phyloP scores from a whole-genome alignment of 2,888 invertebrate genomes.

The Stictocephala bisonia region DNA sequence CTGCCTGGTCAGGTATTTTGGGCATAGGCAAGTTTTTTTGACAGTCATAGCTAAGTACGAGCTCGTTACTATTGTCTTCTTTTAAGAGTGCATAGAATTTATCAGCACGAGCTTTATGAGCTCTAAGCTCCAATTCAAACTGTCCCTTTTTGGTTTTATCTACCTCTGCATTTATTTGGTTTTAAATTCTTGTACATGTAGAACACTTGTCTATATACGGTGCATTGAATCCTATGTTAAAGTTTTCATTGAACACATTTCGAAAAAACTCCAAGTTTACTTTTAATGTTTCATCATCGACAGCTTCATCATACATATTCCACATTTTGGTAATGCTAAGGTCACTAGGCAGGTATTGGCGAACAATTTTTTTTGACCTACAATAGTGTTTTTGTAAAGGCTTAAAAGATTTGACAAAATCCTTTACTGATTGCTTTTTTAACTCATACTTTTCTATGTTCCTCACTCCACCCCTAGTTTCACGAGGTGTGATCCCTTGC shows the following conservation, averaged over 20 bases:
- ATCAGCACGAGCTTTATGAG: conserved; percentile 12
- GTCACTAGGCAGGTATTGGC: conserved; percentile 15
- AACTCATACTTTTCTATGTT: not conserved
- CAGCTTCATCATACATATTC: conserved; percentile 10
- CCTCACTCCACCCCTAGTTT: conserved; percentile 13
- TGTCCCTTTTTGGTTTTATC: not conserved
- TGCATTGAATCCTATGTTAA: conserved; percentile 23
- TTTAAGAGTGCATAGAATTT: not conserved
- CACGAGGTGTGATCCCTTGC: not conserved
- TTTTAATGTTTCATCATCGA: not conserved
- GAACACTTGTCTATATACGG: conserved; percentile 29
- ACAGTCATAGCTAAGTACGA: conserved; percentile 2
- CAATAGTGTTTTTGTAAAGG: conserved; percentile 29
- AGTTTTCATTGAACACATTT: conserved; percentile 1
- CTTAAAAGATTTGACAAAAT: not conserved
- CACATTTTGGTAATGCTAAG: conserved; percentile 12
- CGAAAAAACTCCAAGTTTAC: not conserved
- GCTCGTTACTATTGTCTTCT: not conserved
- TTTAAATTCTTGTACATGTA: conserved; percentile 9
- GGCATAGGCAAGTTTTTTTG: conserved; percentile 18
- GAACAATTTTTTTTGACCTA: not conserved
- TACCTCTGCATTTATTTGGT: not conserved
- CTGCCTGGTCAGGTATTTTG: not conserved
- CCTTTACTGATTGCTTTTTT: not conserved
- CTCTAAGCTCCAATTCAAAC: not conserved